A percentile compares a stretch with the other conserved stretches of the same genome.
phyloP scores from a whole-genome alignment of 2,888 invertebrate species.

The Drosophila testacea region DNA sequence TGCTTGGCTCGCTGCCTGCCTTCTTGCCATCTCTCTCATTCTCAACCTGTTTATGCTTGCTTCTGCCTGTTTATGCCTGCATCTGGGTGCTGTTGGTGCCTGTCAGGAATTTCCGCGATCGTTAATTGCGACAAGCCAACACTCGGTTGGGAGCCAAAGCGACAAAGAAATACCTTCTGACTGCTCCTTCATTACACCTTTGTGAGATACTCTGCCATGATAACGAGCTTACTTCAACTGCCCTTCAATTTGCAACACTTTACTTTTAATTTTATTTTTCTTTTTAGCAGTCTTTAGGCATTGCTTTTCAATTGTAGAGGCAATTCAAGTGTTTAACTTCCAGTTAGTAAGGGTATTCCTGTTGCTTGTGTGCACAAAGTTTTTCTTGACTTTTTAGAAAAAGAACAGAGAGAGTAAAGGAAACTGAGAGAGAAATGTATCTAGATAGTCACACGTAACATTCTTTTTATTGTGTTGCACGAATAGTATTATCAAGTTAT shows the following conservation, averaged over 20 bases:
- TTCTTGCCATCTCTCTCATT: not conserved
- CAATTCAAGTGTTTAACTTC: not conserved
- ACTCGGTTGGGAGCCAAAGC: conserved; percentile 45
- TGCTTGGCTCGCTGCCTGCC: conserved; percentile 47
- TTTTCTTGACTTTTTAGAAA: conserved; percentile 22
- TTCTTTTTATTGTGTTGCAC: conserved; percentile 61
- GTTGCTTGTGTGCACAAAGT: not conserved
- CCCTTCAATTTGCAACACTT: not conserved
- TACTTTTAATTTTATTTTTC: not conserved
- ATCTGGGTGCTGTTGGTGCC: conserved; percentile 7
- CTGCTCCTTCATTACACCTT: conserved; percentile 62
- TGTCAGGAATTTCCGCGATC: conserved; percentile 79
- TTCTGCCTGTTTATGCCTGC: conserved; percentile 12
- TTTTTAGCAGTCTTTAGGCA: not conserved
- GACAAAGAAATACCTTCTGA: conserved; percentile 64
- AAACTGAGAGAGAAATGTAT: not conserved
- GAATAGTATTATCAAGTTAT: conserved; percentile 69
- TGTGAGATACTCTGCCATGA: conserved; percentile 23
- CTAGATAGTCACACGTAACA: conserved; percentile 50
- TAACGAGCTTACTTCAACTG: not conserved
- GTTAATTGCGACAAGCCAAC: conserved; percentile 80
- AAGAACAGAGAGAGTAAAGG: not conserved
- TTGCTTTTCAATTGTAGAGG: not conserved
- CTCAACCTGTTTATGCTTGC: conserved; percentile 13
- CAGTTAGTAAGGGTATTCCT: conserved; percentile 24